Evolutionary conservation across 1,140 invertebrate genomes (phyloP), one percentile per base, ranked within the genome.

Genomic region (Drosophila serrata): DNA sequence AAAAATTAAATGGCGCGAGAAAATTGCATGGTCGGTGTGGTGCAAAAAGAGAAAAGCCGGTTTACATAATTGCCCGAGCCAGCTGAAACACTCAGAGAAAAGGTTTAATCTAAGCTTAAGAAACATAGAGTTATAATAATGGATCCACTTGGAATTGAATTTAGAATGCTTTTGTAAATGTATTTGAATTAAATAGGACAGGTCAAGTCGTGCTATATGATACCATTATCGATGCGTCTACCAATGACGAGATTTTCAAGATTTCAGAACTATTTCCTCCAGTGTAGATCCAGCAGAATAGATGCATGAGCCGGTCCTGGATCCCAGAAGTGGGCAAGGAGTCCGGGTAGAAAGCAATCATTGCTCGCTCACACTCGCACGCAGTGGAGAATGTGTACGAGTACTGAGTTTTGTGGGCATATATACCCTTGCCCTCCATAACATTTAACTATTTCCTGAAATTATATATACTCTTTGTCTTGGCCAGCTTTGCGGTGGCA

Each of bases 1-100:
- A 90, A 76, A 90, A 88, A 88, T 88, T 88, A 88, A 88, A 88
- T 88, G 85, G 85, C 86, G 85, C 85, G 85, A 90, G 85, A 88
- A 88, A 90, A 88, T 88, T 88, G 85, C 85, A 88, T 82, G 80
- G 76, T 78, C 84, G 79, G 76, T 90, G 81, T 57, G 85, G 58
- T 72, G 42, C 68, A 72, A 70, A 82, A 62, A 77, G 76, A 70
- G 84, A 80, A 78, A 76, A 62, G 76, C 77, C 75, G 85, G 84
- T 81, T 88, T 84, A 90, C 85, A 88, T 88, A 88, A 88, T 88
- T 88, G 84, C 84, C 53, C 48, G 58, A 64, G 68, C 39, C 49
- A 64, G 49, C 35, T 39, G 29, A 17, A n/a, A 42, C 51, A 58
- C 40, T 46, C 13, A 24, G 6, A 57, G 24, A 57, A 35, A 55